Conservation (phyloP, 2,888 invertebrate genomes). For the Pyrocoelia pectoralis region DNA sequence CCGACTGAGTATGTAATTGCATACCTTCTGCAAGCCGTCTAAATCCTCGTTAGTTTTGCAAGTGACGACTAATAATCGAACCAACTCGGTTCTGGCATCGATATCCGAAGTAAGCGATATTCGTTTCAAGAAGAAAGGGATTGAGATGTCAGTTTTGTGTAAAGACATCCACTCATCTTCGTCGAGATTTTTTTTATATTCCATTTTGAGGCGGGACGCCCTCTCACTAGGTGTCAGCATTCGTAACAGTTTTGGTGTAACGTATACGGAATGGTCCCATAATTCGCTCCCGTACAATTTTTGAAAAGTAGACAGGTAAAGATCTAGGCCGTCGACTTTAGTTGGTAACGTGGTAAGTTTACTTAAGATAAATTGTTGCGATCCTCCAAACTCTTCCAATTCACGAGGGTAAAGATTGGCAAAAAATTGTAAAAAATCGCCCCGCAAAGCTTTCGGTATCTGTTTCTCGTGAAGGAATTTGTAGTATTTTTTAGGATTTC, state of each 20-base stretch:
- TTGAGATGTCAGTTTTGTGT: slow-evolving; percentile 13
- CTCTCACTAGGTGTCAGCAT: slow-evolving; percentile 1
- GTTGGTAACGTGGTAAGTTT: slow-evolving; percentile 1
- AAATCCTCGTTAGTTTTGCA: slow-evolving; percentile 22
- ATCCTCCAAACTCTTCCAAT: slow-evolving; percentile 7
- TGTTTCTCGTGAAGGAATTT: slow-evolving; percentile 9
- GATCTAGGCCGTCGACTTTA: background rate
- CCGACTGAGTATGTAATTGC: slow-evolving; percentile 13
- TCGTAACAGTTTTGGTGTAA: background rate
- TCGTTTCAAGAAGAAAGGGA: slow-evolving; percentile 17
- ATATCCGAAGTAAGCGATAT: slow-evolving; percentile 13
- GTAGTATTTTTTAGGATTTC: background rate
- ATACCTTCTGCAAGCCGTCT: slow-evolving; percentile 6
- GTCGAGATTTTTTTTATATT: background rate
- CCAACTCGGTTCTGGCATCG: slow-evolving; percentile 5
- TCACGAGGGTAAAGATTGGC: slow-evolving; percentile 8
- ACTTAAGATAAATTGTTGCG: background rate
- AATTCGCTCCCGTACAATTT: background rate
- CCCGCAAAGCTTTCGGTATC: slow-evolving; percentile 8
- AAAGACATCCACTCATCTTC: slow-evolving; percentile 2
- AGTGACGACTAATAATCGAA: slow-evolving; percentile 19
- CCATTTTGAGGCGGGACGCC: background rate
- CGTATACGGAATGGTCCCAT: slow-evolving; percentile 6
- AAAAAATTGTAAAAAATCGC: slow-evolving; percentile 17
- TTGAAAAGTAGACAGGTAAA: background rate